Conservation (phyloP, 2,888 invertebrate species). For the Drosophila peninsularis region DNA sequence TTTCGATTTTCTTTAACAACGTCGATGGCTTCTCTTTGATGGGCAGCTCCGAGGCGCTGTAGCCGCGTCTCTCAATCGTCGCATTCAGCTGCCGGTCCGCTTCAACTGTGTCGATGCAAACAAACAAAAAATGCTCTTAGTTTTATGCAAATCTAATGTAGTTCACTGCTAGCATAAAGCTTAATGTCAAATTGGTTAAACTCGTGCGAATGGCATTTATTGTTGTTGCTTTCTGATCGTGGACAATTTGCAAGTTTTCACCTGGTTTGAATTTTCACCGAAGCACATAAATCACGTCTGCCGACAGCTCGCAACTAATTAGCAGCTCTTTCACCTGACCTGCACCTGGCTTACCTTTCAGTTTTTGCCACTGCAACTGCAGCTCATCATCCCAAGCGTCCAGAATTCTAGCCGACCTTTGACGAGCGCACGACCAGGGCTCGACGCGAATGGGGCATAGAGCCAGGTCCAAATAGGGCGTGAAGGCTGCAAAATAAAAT, state of each 20-base stretch:
- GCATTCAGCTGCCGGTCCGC: conserved; percentile 83
- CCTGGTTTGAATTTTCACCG: conserved; percentile 38
- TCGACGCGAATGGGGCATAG: conserved; percentile 86
- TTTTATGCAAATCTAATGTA: conserved; percentile 1
- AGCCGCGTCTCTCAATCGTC: conserved; percentile 81
- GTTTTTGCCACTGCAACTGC: conserved; percentile 80
- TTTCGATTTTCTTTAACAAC: conserved; percentile 84
- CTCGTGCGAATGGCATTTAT: conserved; percentile 8
- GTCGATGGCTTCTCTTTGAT: conserved; percentile 84
- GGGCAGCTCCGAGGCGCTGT: conserved; percentile 78
- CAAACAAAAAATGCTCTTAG: not conserved
- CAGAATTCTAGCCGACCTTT: conserved; percentile 86
- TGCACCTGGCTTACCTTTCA: conserved; percentile 79
- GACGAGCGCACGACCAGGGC: conserved; percentile 86
- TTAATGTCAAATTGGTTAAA: not conserved
- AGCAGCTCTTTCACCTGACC: conserved; percentile 38
- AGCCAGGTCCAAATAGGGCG: conserved; percentile 86
- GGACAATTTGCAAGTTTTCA: conserved; percentile 52
- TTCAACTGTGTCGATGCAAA: conserved; percentile 75
- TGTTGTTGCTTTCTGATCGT: not conserved
- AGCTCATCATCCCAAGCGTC: conserved; percentile 82
- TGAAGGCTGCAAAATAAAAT: conserved; percentile 80
- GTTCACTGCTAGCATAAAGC: not conserved
- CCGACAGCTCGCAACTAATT: conserved; percentile 19
- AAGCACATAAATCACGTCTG: conserved; percentile 27